Evolutionary conservation across 2,797 vertebrate genomes (phyloP).

Genomic region (Geotrypetes seraphini): DNA sequence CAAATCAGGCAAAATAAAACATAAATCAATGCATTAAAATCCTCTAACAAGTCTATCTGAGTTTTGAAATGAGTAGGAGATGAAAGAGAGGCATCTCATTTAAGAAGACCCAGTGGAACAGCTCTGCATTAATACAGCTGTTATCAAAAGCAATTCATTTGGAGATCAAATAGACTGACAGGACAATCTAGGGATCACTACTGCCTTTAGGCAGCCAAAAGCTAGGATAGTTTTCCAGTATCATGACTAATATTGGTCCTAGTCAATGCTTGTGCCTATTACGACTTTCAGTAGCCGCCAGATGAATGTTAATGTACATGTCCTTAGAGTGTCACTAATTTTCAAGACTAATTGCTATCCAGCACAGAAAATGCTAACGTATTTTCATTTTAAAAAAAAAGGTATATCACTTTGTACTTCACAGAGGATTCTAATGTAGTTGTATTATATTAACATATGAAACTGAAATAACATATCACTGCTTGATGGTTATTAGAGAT

Average conservation of each 20-base stretch:
- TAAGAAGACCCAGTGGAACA: constrained; percentile 68
- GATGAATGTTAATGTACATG: constrained; percentile 22
- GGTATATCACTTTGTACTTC: neutral
- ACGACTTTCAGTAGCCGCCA: constrained; percentile 27
- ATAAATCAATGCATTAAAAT: constrained; percentile 73
- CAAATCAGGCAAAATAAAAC: constrained; percentile 63
- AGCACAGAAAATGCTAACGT: constrained; percentile 1
- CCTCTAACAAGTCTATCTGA: constrained; percentile 68
- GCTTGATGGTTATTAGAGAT: too few relatives aligned
- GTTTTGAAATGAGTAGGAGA: constrained; percentile 70
- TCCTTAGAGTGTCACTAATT: constrained; percentile 6
- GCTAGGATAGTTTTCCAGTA: constrained; percentile 50
- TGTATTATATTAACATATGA: too few relatives aligned
- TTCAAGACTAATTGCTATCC: neutral
- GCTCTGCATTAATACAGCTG: constrained; percentile 74
- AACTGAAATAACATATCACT: too few relatives aligned
- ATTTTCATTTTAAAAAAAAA: neutral
- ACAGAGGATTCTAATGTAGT: too few relatives aligned
- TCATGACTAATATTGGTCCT: constrained; percentile 58
- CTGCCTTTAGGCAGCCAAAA: constrained; percentile 63
- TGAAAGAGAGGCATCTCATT: constrained; percentile 71
- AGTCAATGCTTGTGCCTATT: constrained; percentile 47
- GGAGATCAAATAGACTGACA: constrained; percentile 80
- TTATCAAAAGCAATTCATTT: constrained; percentile 83
- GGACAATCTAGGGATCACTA: constrained; percentile 67